Evolutionary conservation across 2,888 invertebrate species (phyloP), one percentile per base, ranked within the genome.

Genomic region (Imbricaverruca yamaguchii): DNA sequence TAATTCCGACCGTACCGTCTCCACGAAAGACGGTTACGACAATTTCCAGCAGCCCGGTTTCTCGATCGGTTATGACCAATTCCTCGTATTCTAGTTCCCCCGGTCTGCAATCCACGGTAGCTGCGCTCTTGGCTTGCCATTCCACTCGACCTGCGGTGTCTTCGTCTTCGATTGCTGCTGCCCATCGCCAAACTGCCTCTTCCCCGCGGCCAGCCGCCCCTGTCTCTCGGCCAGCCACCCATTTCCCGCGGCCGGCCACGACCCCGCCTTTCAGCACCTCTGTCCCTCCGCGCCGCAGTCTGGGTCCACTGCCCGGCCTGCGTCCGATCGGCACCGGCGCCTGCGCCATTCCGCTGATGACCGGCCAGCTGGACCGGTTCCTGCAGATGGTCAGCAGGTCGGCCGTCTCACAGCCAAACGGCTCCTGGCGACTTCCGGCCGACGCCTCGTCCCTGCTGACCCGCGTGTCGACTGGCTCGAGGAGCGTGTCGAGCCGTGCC

Each of bases 331-430:
- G n/a, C 10, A 15, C 53, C 77, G 77, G 39, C 39, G 39, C 39
- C 39, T 39, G 77, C 77, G 57, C 57, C 79, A 59, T 79, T 23
- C 79, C 79, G 4, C 57, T 79, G 23, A 79, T 79, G 79, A 79
- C 57, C 13, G 57, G 57, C 79, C 79, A 79, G 79, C 25, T 79
- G 57, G 57, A 79, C 79, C 56, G 23, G 13, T 79, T 79, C 79
- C 57, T 79, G 79, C 57, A 56, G 57, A 57, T 79, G 79, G 79
- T 79, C 23, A 79, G 57, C 13, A n/a, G 15, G 23, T 79, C 79
- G 23, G 79, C 79, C 23, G 79, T 79, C 13, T 79, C 79, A 23
- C 79, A 79, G 23, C 78, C 78, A 4, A 57, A 78, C 57, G 78
- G 78, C 78, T n/a, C 78, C 11, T 78, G 78, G 57, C 56, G 78